Percentiles rank a stretch among this genome's conserved stretches.
Evolutionary conservation across 2,113 vertebrate genomes (phyloP).

Genomic region (Rhynchopsitta pachyrhyncha): DNA sequence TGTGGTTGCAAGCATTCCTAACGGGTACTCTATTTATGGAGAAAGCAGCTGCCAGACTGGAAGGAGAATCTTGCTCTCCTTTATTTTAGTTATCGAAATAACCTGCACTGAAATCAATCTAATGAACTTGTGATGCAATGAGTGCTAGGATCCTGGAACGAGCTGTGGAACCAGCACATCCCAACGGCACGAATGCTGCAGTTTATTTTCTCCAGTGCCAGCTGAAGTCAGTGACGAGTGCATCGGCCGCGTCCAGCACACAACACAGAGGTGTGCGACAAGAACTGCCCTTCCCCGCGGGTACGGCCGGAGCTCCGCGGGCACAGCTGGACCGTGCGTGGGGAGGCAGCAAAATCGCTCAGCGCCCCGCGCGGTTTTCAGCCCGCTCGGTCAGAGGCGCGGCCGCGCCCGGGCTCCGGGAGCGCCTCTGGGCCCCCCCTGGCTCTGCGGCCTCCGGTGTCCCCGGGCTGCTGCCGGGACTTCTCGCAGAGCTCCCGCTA

Average conservation of each 20-base stretch:
- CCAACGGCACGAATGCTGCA: rapidly evolving
- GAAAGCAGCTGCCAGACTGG: background rate
- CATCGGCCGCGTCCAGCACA: rapidly evolving
- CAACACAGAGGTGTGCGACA: rapidly evolving
- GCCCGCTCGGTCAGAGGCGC: background rate
- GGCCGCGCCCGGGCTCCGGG: background rate
- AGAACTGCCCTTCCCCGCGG: background rate
- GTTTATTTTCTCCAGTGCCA: rapidly evolving
- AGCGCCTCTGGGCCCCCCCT: too few relatives aligned
- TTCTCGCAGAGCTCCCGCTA: too few relatives aligned
- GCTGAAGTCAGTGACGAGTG: rapidly evolving
- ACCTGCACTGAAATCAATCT: background rate
- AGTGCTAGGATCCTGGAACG: rapidly evolving
- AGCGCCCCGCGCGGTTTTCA: background rate
- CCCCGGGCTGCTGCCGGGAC: too few relatives aligned
- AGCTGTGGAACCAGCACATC: rapidly evolving
- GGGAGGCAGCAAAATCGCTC: background rate
- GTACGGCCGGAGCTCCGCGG: too few relatives aligned
- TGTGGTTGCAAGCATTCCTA: background rate
- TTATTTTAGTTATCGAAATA: background rate
- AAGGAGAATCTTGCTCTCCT: background rate
- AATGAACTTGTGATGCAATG: background rate
- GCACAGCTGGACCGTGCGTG: background rate
- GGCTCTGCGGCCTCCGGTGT: background rate
- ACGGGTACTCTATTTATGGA: background rate